These are phyloP conservation scores for Cepaea hortensis DNA, from an alignment of 2,888 invertebrate species.

Conservation along the genomic window DNA sequence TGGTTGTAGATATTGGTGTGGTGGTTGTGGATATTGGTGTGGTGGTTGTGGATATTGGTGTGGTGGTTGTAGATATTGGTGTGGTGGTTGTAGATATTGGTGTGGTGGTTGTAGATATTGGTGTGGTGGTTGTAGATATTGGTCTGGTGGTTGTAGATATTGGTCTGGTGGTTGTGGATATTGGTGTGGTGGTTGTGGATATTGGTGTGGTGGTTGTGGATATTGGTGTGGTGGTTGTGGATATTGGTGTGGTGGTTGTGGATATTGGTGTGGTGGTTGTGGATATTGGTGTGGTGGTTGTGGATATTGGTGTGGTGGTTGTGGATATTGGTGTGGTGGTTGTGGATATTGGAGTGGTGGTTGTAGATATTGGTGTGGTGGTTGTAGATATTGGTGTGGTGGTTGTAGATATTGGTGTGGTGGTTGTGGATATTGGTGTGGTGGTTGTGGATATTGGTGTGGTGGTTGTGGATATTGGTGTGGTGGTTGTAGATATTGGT, in stretches of 20 bases:
- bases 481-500: neutral
- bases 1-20: no score
- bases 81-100: neutral
- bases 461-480: neutral
- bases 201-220: neutral
- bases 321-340: constrained; percentile 19
- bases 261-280: neutral
- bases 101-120: neutral
- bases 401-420: constrained; percentile 5
- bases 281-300: neutral
- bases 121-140: neutral
- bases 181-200: neutral
- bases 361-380: neutral
- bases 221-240: no score
- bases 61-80: neutral
- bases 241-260: neutral
- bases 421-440: neutral
- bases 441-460: neutral
- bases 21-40: no score
- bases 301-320: neutral
- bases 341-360: constrained; percentile 6
- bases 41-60: neutral
- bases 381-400: neutral
- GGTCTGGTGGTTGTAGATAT: neutral
- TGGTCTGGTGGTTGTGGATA: no score